Evolutionary conservation across 2,113 vertebrate species (phyloP).

Genomic region (Eulacestoma nigropectus): DNA sequence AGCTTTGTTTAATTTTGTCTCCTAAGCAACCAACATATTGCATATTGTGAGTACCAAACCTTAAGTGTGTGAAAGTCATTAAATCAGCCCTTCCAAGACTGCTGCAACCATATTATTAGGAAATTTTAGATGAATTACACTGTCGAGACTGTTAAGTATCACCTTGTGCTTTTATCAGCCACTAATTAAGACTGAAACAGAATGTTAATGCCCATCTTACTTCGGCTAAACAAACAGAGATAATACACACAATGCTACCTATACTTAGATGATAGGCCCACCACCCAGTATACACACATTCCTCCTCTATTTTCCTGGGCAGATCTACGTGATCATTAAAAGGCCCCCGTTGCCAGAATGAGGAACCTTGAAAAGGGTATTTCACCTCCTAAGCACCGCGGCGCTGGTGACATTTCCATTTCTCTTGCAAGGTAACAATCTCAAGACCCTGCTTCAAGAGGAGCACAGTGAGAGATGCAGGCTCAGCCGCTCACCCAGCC

Average conservation of each 20-base stretch:
- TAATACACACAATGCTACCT: not conserved
- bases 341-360: not conserved
- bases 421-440: not conserved
- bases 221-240: constrained; percentile 26
- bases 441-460: not conserved
- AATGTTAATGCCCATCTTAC: constrained; percentile 20
- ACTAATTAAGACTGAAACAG: constrained; percentile 57
- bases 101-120: constrained; percentile 29
- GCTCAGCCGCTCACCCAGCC: not conserved
- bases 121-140: constrained; percentile 53
- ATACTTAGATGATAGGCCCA: not conserved
- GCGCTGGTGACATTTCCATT: not conserved
- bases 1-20: constrained; percentile 54
- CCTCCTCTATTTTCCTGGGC: not conserved
- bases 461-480: not conserved
- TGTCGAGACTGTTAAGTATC: constrained; percentile 42
- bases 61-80: constrained; percentile 41
- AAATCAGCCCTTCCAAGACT: constrained; percentile 5
- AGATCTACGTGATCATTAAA: not conserved
- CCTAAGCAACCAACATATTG: constrained; percentile 54
- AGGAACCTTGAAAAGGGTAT: not conserved
- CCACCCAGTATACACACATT: not conserved
- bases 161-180: constrained; percentile 58
- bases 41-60: constrained; percentile 12
- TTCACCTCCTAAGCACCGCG: not conserved